Conservation (phyloP, 2,113 vertebrate species). For the Patagioenas fasciata region DNA sequence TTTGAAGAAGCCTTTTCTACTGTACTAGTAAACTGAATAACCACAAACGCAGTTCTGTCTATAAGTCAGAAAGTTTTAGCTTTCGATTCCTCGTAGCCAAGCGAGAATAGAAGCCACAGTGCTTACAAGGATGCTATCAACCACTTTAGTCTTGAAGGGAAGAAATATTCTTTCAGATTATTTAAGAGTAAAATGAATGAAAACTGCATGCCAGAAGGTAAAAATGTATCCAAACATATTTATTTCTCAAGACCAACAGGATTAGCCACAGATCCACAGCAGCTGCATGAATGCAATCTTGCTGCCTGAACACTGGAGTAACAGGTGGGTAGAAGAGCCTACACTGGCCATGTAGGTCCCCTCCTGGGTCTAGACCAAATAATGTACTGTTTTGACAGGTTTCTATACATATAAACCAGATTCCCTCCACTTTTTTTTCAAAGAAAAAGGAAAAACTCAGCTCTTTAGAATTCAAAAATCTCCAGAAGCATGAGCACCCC, state of each 20-base stretch:
- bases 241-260: neutral
- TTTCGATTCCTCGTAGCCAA: neutral
- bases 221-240: neutral
- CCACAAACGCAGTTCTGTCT: neutral
- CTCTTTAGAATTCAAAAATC: neutral
- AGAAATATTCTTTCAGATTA: neutral
- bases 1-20: neutral
- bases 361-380: neutral
- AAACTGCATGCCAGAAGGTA: neutral
- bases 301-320: neutral
- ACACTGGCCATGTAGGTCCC: rapidly evolving
- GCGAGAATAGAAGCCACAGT: neutral
- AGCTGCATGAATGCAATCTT: rapidly evolving
- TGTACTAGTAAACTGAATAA: neutral
- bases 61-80: neutral
- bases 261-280: neutral
- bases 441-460: neutral
- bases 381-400: neutral
- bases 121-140: neutral
- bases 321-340: neutral
- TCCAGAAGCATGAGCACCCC: neutral
- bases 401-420: neutral
- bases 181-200: neutral
- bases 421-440: neutral
- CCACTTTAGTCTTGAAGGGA: neutral